Conservation (phyloP, 2,113 vertebrate species). For the Eidolon helvum region DNA sequence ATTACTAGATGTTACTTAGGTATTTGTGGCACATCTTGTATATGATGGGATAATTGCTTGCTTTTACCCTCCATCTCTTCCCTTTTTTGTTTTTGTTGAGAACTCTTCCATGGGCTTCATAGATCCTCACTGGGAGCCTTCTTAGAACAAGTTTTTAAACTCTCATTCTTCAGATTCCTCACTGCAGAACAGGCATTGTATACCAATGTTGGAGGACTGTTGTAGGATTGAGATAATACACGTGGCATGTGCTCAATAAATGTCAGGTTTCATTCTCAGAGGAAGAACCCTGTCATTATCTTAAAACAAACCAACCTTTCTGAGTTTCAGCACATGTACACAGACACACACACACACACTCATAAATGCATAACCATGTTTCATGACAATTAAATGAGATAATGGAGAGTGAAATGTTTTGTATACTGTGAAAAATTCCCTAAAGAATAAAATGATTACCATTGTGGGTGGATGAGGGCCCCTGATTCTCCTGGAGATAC, state of each 20-base stretch:
- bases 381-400: not conserved
- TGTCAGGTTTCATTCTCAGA: not conserved
- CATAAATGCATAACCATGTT: not conserved
- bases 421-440: not conserved
- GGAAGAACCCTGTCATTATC: not conserved
- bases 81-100: not conserved
- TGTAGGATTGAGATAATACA: not conserved
- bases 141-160: not conserved
- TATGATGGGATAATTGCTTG: accelerated
- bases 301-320: not conserved
- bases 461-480: not conserved
- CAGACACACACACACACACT: not conserved
- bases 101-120: not conserved
- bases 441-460: not conserved
- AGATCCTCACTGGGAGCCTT: not conserved
- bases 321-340: not conserved
- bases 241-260: not conserved
- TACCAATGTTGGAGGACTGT: not conserved
- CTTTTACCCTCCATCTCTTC: accelerated
- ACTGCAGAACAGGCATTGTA: not conserved
- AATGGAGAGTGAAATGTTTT: not conserved
- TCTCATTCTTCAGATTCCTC: not conserved
- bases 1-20: not conserved
- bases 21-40: not conserved
- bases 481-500: not conserved